These are phyloP conservation scores for Coenonympha glycerion DNA, from an alignment of 2,888 invertebrate genomes.

Conservation along the genomic window DNA sequence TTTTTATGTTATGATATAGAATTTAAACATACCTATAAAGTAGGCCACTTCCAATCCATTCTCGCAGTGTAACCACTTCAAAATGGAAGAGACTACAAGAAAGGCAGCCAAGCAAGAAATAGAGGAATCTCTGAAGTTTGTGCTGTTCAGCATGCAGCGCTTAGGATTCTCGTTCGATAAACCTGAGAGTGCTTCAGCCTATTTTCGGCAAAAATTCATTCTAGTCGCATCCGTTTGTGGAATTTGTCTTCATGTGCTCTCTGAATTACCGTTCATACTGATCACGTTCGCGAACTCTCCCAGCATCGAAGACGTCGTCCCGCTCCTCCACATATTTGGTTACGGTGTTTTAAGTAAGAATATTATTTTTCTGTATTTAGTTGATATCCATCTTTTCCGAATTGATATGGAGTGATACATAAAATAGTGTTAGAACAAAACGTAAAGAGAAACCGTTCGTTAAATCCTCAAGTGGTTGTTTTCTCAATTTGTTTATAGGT, in stretches of 20 bases:
- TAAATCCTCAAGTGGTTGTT: too few relatives aligned
- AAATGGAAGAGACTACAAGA: slow-evolving; percentile 41
- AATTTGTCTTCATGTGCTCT: slow-evolving; percentile 62
- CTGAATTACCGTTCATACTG: slow-evolving; percentile 58
- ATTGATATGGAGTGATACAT: too few relatives aligned
- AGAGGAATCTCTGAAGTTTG: slow-evolving; percentile 48
- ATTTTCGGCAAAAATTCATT: slow-evolving; percentile 48
- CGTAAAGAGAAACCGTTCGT: too few relatives aligned
- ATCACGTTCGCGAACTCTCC: slow-evolving; percentile 61
- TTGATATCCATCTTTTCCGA: too few relatives aligned
- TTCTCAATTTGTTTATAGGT: slow-evolving; percentile 26
- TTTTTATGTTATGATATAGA: not conserved
- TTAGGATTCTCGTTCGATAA: slow-evolving; percentile 56
- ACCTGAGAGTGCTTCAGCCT: slow-evolving; percentile 36
- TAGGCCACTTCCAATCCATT: not conserved
- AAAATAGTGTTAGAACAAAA: too few relatives aligned
- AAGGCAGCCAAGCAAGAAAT: slow-evolving; percentile 56
- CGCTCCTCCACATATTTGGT: slow-evolving; percentile 66
- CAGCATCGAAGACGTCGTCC: slow-evolving; percentile 64
- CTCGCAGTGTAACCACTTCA: slow-evolving; percentile 15
- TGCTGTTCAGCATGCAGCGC: slow-evolving; percentile 53
- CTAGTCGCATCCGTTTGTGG: slow-evolving; percentile 51
- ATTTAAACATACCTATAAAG: not conserved
- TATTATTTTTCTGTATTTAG: too few relatives aligned
- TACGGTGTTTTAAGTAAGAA: slow-evolving; percentile 64